Conservation (phyloP, 53 echinoderm and acorn worm genomes). For the Echinarachnius parma region DNA sequence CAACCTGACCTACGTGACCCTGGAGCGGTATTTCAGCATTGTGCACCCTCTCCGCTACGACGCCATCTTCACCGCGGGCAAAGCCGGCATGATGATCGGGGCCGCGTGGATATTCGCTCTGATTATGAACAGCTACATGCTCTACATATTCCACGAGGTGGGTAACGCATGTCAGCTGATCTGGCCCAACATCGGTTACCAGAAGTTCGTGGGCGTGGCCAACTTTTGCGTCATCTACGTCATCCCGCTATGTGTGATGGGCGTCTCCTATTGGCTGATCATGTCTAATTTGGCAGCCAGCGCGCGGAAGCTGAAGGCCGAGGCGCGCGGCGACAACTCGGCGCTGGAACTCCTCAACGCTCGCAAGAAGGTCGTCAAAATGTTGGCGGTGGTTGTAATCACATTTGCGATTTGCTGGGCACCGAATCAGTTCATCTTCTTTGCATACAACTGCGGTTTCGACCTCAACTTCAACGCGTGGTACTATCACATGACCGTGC, state of each 20-base stretch:
- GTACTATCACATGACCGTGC: conserved; percentile 88
- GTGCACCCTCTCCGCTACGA: conserved; percentile 80
- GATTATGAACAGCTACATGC: conserved; percentile 76
- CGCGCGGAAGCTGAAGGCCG: conserved; percentile 46
- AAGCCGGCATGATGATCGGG: conserved; percentile 56
- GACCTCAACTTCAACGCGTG: conserved; percentile 80
- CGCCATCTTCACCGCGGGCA: conserved; percentile 62
- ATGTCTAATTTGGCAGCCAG: conserved; percentile 60
- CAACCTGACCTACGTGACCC: conserved; percentile 80
- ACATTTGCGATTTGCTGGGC: conserved; percentile 95
- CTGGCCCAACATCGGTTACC: conserved; percentile 67
- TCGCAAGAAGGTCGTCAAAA: conserved; percentile 75
- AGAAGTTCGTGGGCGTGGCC: conserved; percentile 67
- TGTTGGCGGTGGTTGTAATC: conserved; percentile 71
- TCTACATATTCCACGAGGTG: conserved; percentile 59
- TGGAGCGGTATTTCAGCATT: conserved; percentile 89
- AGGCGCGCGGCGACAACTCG: conserved; percentile 45
- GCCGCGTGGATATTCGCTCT: conserved; percentile 68
- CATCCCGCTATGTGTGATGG: conserved; percentile 74
- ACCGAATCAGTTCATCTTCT: conserved; percentile 86
- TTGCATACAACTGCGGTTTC: conserved; percentile 85
- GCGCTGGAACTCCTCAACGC: conserved; percentile 75
- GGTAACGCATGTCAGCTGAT: conserved; percentile 45
- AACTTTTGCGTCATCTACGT: conserved; percentile 85
- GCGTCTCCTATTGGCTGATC: conserved; percentile 75